Evolutionary conservation across 2,113 vertebrate species (phyloP), one percentile per base, ranked within the genome.

Genomic region (Ammodytes dubius): DNA sequence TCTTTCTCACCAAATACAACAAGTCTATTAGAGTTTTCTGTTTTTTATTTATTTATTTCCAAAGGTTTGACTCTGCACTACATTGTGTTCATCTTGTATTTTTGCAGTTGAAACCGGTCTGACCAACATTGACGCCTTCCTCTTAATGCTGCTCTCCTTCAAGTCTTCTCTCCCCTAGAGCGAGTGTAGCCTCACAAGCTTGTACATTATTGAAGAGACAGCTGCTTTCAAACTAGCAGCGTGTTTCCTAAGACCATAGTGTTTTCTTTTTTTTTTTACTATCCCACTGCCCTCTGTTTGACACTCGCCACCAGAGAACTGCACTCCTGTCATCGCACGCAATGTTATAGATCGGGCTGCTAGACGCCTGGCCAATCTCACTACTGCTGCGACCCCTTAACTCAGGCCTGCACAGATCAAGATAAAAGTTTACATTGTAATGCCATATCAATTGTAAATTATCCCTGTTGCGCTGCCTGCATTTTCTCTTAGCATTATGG

Each of bases 121-220:
- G 58, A 46, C 19, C 70, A 57, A 2, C 72, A 53, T 83, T n/a
- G n/a, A 67, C 13, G 17, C 11, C 50, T 54, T 79, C 70, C 45
- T 54, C 57, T 50, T 60, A 74, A 67, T n/a, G 53, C 72, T 14
- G 17, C 71, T 75, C 35, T 7, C 39, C 80, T 6, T 43, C 46
- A 37, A n/a, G 40, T 78, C 42, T 49, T 59, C 17, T 19, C 14
- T 52, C 17, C 69, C 49, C 50, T 7, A 43, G 54, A 84, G 64
- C 5, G 54, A 83, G 70, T 81, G 56, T 45, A 68, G 60, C 70
- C 73, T 78, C 86, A 82, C 77, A 13, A 54, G 57, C 77, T 84
- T 19, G 57, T 92, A 59, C 86, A 90, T 92, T 88, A 93, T 93
- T 91, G 54, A 93, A 82, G 71, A 81, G 74, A 72, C 27, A 15